Evolutionary conservation across 2,888 invertebrate species (phyloP).

Genomic region (Esperia sulphurella): DNA sequence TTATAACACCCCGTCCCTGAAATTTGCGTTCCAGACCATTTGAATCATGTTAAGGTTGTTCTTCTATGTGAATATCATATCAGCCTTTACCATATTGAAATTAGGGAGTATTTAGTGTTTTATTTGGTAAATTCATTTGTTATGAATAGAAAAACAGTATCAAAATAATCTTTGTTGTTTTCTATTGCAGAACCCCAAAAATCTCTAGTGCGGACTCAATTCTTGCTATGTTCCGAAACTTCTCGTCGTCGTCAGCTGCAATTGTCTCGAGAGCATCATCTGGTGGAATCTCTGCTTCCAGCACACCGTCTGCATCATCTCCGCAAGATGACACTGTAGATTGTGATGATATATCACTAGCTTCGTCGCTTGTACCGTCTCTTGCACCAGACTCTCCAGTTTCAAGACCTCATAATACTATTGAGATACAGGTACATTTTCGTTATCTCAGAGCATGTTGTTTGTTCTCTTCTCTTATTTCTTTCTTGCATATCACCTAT

Average conservation of each 20-base stretch:
- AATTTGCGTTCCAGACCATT: no score
- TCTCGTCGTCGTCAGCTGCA: constrained; percentile 82
- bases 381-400: constrained; percentile 83
- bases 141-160: no score
- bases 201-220: constrained; percentile 89
- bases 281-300: constrained; percentile 82
- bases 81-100: no score
- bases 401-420: constrained; percentile 62
- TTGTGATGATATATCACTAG: constrained; percentile 85
- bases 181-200: constrained; percentile 73
- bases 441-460: background rate
- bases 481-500: background rate
- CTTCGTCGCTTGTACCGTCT: constrained; percentile 80
- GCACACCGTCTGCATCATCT: constrained; percentile 86
- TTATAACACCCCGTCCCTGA: background rate
- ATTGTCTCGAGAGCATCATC: constrained; percentile 81
- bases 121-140: no score
- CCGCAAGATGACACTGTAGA: constrained; percentile 86
- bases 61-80: no score
- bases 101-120: no score
- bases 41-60: no score
- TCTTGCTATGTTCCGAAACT: constrained; percentile 87
- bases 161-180: no score
- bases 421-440: constrained; percentile 62
- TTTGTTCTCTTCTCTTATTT: no score